Conservation (phyloP, 2,888 invertebrate genomes). For the Dasypolia templi region DNA sequence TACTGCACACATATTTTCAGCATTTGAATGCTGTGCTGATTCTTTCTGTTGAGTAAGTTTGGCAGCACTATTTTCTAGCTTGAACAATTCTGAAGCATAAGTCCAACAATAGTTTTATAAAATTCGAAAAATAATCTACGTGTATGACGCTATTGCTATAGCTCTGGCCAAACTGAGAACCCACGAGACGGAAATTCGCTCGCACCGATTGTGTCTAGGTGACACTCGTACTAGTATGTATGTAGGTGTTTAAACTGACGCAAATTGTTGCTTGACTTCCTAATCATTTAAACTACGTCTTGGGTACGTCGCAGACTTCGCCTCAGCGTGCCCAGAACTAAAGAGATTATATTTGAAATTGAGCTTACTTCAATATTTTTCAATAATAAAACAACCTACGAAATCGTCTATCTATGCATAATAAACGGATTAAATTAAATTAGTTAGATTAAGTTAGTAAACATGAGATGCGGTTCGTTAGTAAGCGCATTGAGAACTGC, state of each 20-base stretch:
- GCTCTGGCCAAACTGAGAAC: neutral
- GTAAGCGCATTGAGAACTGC: too few relatives aligned
- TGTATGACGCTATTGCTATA: neutral
- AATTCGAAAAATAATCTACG: neutral
- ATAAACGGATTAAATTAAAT: too few relatives aligned
- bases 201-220: neutral
- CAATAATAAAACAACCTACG: too few relatives aligned
- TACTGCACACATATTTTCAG: constrained; percentile 53
- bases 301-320: too few relatives aligned
- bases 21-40: constrained; percentile 43
- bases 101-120: neutral
- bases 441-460: too few relatives aligned
- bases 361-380: too few relatives aligned
- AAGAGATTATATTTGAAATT: too few relatives aligned
- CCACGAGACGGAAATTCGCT: neutral
- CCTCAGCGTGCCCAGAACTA: neutral
- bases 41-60: constrained; percentile 45
- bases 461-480: too few relatives aligned
- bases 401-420: too few relatives aligned
- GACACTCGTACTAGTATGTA: neutral
- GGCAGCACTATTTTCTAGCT: neutral
- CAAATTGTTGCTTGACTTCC: neutral
- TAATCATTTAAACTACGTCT: neutral
- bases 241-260: neutral
- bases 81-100: neutral